phyloP scores from a whole-genome alignment of 2,797 vertebrate genomes.

The Alectoris magna region DNA sequence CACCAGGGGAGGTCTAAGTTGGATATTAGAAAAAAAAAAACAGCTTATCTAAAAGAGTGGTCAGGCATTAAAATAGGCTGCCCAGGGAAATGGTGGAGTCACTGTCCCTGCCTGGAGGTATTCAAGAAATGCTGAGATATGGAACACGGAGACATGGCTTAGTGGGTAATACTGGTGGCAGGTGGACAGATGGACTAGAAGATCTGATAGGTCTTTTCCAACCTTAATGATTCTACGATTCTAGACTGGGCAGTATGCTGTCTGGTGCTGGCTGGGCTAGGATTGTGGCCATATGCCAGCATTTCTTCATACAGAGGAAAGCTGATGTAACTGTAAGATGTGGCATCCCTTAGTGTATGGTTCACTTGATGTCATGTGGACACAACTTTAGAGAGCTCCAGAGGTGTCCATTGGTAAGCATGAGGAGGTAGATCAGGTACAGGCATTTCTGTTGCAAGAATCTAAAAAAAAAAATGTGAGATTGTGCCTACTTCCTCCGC shows the following conservation, averaged over 20 bases:
- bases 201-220: too few relatives aligned
- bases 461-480: neutral
- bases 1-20: too few relatives aligned
- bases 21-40: too few relatives aligned
- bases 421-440: neutral
- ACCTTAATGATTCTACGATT: too few relatives aligned
- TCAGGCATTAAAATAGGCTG: too few relatives aligned
- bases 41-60: too few relatives aligned
- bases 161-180: too few relatives aligned
- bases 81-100: too few relatives aligned
- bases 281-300: neutral
- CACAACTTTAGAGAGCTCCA: neutral
- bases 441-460: neutral
- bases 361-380: neutral
- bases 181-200: too few relatives aligned
- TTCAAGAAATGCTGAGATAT: too few relatives aligned
- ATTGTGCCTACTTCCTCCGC: neutral
- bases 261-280: neutral
- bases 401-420: neutral
- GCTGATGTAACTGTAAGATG: neutral
- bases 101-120: too few relatives aligned
- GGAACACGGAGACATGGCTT: too few relatives aligned
- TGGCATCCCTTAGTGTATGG: accelerated
- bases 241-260: neutral
- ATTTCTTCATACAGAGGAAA: neutral